Conservation (phyloP, 30 jellyfish, hydroid and myxozoan species). For the Cassiopea xamachana region DNA sequence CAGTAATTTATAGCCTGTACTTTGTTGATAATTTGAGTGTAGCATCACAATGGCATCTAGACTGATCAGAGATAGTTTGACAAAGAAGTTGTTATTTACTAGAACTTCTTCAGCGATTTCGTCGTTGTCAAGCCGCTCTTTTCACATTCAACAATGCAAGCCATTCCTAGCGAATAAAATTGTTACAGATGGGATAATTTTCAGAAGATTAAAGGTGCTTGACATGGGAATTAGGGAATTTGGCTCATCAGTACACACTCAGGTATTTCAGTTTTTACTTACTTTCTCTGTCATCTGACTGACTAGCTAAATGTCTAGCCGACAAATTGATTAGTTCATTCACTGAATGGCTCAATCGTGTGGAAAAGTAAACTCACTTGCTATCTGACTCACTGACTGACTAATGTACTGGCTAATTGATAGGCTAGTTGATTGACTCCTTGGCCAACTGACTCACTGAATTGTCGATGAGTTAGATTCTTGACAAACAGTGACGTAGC, state of each 20-base stretch:
- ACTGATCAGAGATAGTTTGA: neutral
- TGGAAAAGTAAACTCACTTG: no score
- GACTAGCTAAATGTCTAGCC: neutral
- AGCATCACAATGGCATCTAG: conserved; percentile 2
- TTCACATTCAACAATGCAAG: neutral
- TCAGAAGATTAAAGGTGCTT: neutral
- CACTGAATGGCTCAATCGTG: no score
- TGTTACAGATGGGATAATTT: neutral
- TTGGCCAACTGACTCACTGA: no score
- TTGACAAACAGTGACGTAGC: no score
- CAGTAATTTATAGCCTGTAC: neutral
- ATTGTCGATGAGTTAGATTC: no score
- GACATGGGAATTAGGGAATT: neutral
- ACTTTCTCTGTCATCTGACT: neutral
- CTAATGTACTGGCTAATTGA: no score
- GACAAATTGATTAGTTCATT: no score
- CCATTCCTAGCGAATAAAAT: neutral
- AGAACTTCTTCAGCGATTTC: neutral
- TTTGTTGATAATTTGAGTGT: neutral
- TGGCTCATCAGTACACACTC: neutral
- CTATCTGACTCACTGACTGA: no score
- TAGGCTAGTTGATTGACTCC: no score
- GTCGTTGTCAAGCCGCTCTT: neutral
- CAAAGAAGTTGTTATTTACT: neutral
- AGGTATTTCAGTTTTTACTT: neutral